Evolutionary conservation across 1,140 invertebrate species (phyloP).

Genomic region (Drosophila ercepeae): DNA sequence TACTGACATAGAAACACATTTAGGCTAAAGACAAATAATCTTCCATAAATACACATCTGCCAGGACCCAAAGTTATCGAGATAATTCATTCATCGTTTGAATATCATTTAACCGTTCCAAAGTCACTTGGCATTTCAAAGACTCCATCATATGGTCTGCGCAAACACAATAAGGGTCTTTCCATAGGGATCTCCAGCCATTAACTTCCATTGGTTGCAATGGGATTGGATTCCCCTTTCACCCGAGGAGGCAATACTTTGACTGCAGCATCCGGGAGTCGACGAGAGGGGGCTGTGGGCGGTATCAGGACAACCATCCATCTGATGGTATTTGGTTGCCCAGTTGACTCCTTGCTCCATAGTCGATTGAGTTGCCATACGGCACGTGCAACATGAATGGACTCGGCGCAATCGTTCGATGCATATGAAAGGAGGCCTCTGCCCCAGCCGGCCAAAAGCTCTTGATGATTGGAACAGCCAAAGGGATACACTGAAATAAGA

Average conservation of each 20-base stretch:
- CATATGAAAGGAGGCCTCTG: slow-evolving; percentile 61
- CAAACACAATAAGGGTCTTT: slow-evolving; percentile 41
- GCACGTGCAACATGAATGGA: slow-evolving; percentile 59
- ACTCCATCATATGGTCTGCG: slow-evolving; percentile 40
- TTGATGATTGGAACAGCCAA: slow-evolving; percentile 46
- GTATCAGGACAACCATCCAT: slow-evolving; percentile 34
- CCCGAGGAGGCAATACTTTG: slow-evolving; percentile 31
- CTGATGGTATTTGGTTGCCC: slow-evolving; percentile 43
- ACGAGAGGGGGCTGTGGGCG: not conserved
- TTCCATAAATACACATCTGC: too few species aligned
- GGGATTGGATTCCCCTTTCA: slow-evolving; percentile 12
- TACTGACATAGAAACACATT: too few species aligned
- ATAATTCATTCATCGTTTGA: slow-evolving; percentile 45
- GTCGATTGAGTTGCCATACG: slow-evolving; percentile 59
- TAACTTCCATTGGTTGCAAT: slow-evolving; percentile 22
- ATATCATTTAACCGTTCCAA: slow-evolving; percentile 42
- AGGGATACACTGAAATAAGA: slow-evolving; percentile 5
- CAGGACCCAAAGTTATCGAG: not conserved
- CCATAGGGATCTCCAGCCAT: slow-evolving; percentile 22
- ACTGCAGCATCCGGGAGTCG: slow-evolving; percentile 32
- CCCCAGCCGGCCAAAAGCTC: slow-evolving; percentile 56
- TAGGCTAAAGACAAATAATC: too few species aligned
- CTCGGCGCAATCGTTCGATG: slow-evolving; percentile 36
- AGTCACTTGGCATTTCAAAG: slow-evolving; percentile 29
- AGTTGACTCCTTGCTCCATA: slow-evolving; percentile 38